phyloP scores from a whole-genome alignment of 1,140 invertebrate species.

The Mesaphorura yosii region DNA sequence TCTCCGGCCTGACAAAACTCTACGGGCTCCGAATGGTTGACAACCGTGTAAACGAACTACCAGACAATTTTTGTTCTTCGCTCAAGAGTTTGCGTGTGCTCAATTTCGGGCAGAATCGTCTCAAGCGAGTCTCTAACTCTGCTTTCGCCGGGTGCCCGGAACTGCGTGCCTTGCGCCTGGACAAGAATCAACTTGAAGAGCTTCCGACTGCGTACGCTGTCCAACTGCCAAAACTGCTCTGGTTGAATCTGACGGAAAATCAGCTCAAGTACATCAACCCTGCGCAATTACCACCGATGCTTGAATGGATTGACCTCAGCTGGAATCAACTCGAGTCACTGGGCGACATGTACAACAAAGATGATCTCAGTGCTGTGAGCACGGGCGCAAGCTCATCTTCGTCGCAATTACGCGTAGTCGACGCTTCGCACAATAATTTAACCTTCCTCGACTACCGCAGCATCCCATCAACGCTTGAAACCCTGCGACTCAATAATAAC shows the following conservation, averaged over 20 bases:
- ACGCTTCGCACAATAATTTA: conserved; percentile 76
- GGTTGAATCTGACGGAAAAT: conserved; percentile 83
- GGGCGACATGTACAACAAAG: not conserved
- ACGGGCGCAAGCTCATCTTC: not conserved
- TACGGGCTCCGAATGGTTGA: conserved; percentile 72
- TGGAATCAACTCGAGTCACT: conserved; percentile 60
- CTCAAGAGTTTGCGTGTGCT: conserved; percentile 67
- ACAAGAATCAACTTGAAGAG: conserved; percentile 72
- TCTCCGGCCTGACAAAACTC: conserved; percentile 67
- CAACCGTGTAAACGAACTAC: conserved; percentile 73
- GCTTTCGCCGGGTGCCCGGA: conserved; percentile 60
- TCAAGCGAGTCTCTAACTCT: conserved; percentile 65
- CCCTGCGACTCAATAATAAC: conserved; percentile 81
- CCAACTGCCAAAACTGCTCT: conserved; percentile 56
- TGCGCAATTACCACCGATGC: conserved; percentile 68
- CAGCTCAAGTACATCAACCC: conserved; percentile 78
- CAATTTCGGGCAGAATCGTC: conserved; percentile 75
- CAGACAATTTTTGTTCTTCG: conserved; percentile 71
- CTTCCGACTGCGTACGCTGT: conserved; percentile 46
- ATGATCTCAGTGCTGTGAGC: not conserved
- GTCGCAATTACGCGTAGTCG: conserved; percentile 44
- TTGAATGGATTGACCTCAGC: conserved; percentile 82
- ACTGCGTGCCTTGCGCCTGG: conserved; percentile 69
- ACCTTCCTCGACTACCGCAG: conserved; percentile 62
- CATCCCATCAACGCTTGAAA: conserved; percentile 76